Conservation (phyloP, 2,797 vertebrate genomes). For the Simalia tracyae region DNA sequence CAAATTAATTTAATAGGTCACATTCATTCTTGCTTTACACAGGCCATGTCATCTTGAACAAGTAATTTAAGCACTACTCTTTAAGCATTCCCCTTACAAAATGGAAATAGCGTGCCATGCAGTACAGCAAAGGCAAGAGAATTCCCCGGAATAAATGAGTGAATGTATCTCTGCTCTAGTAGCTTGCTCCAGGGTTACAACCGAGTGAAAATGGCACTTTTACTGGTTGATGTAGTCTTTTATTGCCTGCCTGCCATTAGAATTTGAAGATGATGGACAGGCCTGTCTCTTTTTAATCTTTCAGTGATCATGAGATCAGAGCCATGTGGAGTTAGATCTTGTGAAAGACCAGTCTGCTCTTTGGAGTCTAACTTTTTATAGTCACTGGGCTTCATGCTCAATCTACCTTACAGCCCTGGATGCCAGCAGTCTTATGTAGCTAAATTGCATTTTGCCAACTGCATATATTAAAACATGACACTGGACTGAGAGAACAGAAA, state of each 20-base stretch:
- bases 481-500: background rate
- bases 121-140: background rate
- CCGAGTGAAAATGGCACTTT: background rate
- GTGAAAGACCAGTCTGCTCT: background rate
- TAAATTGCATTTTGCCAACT: background rate
- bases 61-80: rapidly evolving
- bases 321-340: background rate
- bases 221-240: background rate
- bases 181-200: background rate
- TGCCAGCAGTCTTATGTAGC: background rate
- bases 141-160: background rate
- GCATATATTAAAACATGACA: background rate
- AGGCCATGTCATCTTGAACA: background rate
- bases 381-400: background rate
- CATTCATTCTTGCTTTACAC: background rate
- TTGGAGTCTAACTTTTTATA: background rate
- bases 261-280: background rate
- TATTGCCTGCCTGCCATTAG: background rate
- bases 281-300: background rate
- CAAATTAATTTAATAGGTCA: rapidly evolving
- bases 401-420: background rate
- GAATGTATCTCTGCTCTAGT: background rate
- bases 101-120: background rate
- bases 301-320: background rate
- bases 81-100: background rate